A percentile compares a stretch with the other conserved stretches of the same genome.
Conservation (phyloP, 2,888 invertebrate genomes). For the Linyphia triangularis region DNA sequence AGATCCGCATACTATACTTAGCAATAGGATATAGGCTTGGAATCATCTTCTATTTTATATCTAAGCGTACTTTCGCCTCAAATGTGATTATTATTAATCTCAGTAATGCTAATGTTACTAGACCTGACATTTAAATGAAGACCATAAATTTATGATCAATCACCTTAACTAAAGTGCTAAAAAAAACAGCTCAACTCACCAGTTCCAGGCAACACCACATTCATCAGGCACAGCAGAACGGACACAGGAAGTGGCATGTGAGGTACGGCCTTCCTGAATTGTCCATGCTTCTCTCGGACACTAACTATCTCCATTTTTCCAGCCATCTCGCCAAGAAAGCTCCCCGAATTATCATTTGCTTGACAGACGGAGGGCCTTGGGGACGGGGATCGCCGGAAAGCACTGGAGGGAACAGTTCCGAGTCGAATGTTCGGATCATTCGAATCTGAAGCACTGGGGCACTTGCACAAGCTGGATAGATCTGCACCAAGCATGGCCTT, state of each 20-base stretch:
- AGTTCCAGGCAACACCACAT: slow-evolving; percentile 78
- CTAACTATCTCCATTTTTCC: slow-evolving; percentile 64
- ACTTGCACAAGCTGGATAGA: slow-evolving; percentile 29
- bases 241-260: slow-evolving; percentile 81
- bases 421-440: slow-evolving; percentile 55
- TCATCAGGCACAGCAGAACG: slow-evolving; percentile 78
- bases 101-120: no score
- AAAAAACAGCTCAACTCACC: no score
- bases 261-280: slow-evolving; percentile 81
- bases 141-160: no score
- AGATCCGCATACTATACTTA: no score
- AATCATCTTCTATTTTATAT: no score
- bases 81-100: no score
- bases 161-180: no score
- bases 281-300: slow-evolving; percentile 75
- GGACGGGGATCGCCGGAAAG: slow-evolving; percentile 55
- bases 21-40: no score
- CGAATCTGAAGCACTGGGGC: slow-evolving; percentile 63
- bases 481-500: slow-evolving; percentile 1
- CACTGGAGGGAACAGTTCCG: slow-evolving; percentile 63
- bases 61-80: no score
- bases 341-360: not conserved
- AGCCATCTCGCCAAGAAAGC: not conserved
- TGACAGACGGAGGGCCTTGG: slow-evolving; percentile 31
- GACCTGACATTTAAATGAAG: no score